Base-by-base conservation (phyloP, 1,140 invertebrate genomes). In the Stenopsyche tienmushanensis region DNA sequence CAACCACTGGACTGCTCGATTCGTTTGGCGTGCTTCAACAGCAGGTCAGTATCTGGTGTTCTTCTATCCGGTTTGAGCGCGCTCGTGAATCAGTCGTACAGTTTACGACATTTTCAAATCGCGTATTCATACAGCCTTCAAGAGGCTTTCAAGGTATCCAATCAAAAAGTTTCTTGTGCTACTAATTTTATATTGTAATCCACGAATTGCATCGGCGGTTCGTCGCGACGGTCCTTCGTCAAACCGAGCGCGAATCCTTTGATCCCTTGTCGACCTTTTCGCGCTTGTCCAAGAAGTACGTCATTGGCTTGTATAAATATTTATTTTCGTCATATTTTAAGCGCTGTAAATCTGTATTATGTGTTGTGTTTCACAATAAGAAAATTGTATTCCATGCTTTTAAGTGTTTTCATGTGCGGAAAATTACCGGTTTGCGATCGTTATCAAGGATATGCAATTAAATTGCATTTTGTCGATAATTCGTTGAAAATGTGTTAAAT, bases 111-210 rank as follows among this genome's bases (percentile, higher is more conserved):
- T n/a, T n/a, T n/a, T n/a, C n/a, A n/a, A n/a, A n/a, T n/a, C n/a
- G n/a, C n/a, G 29, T 7, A 34, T 34, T 7, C 29, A 13, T 20
- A 15, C 7, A 47, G 44, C 44, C 44, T 47, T 47, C 44, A 15
- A 47, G 10, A 47, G 44, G 44, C 44, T 47, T 47, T 47, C 44
- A 47, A 47, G 44, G 44, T 47, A 47, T 13, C 18, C 29, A 5
- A 34, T 34, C 13, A 15, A 7, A 47, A 9, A 9, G 5, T 15
- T 47, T 7, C 44, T 9, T 47, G 7, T 47, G 5, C 18, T 20
- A 47, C 17, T 7, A 20, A 5, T 5, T 8, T 47, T 9, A 5
- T 7, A 20, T 15, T 47, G 17, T 8, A 47, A 47, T 8, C 17
- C 44, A 13, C 5, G 13, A 34, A 34, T 34, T 13, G 29, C 5